Evolutionary conservation across 2,113 vertebrate genomes (phyloP), one percentile per base, ranked within the genome.

Genomic region (Cranoglanis bouderius): DNA sequence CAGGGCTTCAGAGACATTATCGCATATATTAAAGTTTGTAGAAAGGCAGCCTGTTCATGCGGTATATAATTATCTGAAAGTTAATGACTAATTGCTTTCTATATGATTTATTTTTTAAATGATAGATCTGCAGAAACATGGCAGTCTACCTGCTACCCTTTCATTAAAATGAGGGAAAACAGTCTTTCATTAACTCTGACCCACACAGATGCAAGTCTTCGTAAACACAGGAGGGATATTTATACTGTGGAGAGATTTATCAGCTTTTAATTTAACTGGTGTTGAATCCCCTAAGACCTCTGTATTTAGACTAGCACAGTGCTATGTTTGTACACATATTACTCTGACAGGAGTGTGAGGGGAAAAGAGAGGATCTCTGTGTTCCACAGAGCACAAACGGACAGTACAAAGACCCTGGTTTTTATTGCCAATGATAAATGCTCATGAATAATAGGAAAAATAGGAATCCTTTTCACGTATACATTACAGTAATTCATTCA

Each of bases 161-260:
- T 91, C 75, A 85, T 88, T 88, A 84, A 88, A 91, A 89, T 84
- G 46, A 90, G 72, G 84, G 61, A 90, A 85, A 90, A 83, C 24
- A 61, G 81, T 35, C 74, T 88, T 86, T 91, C 70, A 88, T 92
- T 91, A 87, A 83, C 65, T 43, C 51, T 82, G 77, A 87, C 84
- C 84, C 77, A 77, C 85, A 84, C 87, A 72, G 46, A 89, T 57
- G 57, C 14, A 29, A 65, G 40, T 75, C 61, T 83, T 88, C 74
- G 40, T 84, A 80, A 90, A 90, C 32, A 87, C 67, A 74, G 78
- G 78, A 85, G 74, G 35, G n/a, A 82, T 84, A 74, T 84, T 89
- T 86, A 65, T 51, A 89, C 40, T 65, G 63, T 38, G 70, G 53
- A 85, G 63, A 83, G 86, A 83, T 83, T 87, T 51, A 89, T 89